Evolutionary conservation across 2,888 invertebrate genomes (phyloP).

Genomic region (Sesia bembeciformis): DNA sequence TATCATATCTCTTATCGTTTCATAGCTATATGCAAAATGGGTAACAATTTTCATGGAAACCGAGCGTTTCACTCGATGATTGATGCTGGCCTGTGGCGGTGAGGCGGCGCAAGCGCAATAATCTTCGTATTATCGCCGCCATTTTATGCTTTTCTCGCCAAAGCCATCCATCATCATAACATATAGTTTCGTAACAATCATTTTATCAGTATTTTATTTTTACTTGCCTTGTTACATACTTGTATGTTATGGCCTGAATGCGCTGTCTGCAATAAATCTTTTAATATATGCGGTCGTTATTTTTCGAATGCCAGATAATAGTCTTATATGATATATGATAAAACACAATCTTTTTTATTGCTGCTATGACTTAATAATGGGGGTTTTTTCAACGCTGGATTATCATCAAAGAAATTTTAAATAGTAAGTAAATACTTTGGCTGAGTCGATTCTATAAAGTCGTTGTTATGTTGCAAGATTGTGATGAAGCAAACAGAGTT

Average conservation of each 20-base stretch:
- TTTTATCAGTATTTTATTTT: constrained; percentile 28
- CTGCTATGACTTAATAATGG: constrained; percentile 41
- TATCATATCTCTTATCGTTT: background rate
- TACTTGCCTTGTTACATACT: constrained; percentile 23
- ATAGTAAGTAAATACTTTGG: background rate
- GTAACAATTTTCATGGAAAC: constrained; percentile 30
- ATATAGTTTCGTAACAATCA: constrained; percentile 12
- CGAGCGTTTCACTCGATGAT: constrained; percentile 28
- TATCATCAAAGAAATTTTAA: constrained; percentile 36
- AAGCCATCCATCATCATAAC: constrained; percentile 32
- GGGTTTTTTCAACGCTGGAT: constrained; percentile 40
- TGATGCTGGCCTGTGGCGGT: constrained; percentile 24
- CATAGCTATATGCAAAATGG: constrained; percentile 24
- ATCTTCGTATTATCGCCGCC: constrained; percentile 33
- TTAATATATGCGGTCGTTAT: constrained; percentile 35
- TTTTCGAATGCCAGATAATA: constrained; percentile 42
- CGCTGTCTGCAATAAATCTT: constrained; percentile 35
- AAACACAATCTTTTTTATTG: constrained; percentile 45
- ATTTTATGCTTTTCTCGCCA: constrained; percentile 35
- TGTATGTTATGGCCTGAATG: constrained; percentile 20
- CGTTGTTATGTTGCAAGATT: too few relatives aligned
- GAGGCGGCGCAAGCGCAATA: constrained; percentile 15
- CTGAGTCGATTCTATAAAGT: background rate
- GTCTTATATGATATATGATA: constrained; percentile 44
- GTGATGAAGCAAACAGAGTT: too few relatives aligned